Base-by-base conservation (phyloP, 2,113 vertebrate species). In the Strigops habroptila region DNA sequence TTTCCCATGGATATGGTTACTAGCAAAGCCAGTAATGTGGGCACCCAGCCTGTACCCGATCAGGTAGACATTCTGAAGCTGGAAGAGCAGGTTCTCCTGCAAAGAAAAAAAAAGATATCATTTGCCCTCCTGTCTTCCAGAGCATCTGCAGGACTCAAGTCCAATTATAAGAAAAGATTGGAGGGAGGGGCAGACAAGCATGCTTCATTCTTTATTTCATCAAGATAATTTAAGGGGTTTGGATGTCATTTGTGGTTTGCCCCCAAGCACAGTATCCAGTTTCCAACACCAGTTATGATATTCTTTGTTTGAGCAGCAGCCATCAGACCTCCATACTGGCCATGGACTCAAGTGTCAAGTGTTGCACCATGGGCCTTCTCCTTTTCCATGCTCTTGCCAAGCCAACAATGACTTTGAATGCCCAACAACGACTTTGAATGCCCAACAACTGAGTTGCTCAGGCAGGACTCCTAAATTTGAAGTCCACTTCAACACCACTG, bases 41-140 rank as follows among this genome's bases (percentile, higher is more conserved):
- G 99, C 99, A 0, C 99, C 99, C 10, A 99, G 98, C 96, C 99
- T 99, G 96, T 99, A 99, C 84, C 99, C 99, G 5, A 99, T 99
- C 92, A 99, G 96, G 92, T 99, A 99, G 60, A 99, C 98, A 0
- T 99, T 98, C 70, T 97, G 43, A 3, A 99, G 97, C 55, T 97
- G 97, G 60, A 99, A 97, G 14, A 94, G 96, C 1, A 97, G 95
- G 75, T 99, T 98, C 43, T 98, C 98, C 99, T 99, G 97, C 86
- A 91, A 71, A 27, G 28, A 35, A 70, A 51, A 68, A 48, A 30
- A 25, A 13, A 35, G 4, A 23, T 0, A 18, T 57, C 21, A 48
- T 48, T 84, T 60, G 33, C 8, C 12, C 4, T 24, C 6, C 21
- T 14, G 13, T 6, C 4, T 44, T 78, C 51, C 9, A 39, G 28